Conservation (phyloP, 1,140 invertebrate genomes). For the Drosophila nigromelanica region DNA sequence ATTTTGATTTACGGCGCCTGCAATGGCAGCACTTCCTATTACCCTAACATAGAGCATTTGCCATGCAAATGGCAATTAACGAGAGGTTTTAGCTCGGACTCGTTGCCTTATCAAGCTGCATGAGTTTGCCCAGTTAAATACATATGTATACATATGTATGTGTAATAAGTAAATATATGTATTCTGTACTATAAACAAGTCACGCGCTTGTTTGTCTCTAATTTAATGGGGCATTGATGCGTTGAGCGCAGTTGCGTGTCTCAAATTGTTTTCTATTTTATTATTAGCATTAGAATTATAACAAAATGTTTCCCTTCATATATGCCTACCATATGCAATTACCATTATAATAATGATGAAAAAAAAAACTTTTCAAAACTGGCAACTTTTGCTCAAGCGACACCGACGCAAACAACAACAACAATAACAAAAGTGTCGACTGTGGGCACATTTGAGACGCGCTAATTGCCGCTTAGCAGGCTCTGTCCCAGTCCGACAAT, state of each 20-base stretch:
- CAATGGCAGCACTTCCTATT: constrained; percentile 12
- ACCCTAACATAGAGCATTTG: constrained; percentile 6
- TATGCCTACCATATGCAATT: constrained; percentile 52
- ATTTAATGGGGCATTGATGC: constrained; percentile 73
- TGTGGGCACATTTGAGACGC: constrained; percentile 55
- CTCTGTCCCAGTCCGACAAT: constrained; percentile 16
- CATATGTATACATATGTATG: not conserved
- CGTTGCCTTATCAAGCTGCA: constrained; percentile 7
- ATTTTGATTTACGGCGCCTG: constrained; percentile 55
- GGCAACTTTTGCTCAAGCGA: constrained; percentile 20
- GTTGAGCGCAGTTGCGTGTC: constrained; percentile 63
- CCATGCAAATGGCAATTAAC: constrained; percentile 54
- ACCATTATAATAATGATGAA: constrained; percentile 49
- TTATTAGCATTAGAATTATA: constrained; percentile 55
- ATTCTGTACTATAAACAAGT: constrained; percentile 27
- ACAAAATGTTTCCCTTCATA: constrained; percentile 32
- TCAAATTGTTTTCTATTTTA: constrained; percentile 76
- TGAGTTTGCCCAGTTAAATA: constrained; percentile 1
- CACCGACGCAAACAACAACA: not conserved
- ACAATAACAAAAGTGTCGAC: constrained; percentile 2
- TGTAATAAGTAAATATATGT: not conserved
- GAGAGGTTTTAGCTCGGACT: not conserved
- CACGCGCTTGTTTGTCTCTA: constrained; percentile 50
- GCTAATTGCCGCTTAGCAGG: constrained; percentile 75
- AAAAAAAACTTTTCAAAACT: constrained; percentile 38